Percentiles rank a stretch among this genome's conserved stretches.
phyloP scores from a whole-genome alignment of 2,113 vertebrate genomes.

The Psephotus haematonotus region DNA sequence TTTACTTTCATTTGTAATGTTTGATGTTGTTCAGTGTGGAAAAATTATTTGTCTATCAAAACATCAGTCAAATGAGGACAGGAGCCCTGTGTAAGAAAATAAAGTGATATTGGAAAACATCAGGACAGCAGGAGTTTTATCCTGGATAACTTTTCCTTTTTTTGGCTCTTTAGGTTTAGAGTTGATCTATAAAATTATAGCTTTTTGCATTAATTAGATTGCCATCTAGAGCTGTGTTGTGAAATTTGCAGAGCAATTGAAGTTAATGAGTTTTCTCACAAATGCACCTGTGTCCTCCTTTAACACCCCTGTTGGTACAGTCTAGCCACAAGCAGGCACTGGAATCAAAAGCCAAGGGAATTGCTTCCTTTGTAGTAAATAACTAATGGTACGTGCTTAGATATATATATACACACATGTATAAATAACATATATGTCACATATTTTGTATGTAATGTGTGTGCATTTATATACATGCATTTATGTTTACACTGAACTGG shows the following conservation, averaged over 20 bases:
- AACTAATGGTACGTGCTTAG: not conserved
- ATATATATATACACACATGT: not conserved
- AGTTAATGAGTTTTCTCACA: constrained; percentile 21
- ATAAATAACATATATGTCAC: not conserved
- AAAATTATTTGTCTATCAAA: not conserved
- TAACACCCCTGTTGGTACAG: not conserved
- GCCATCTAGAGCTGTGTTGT: not conserved
- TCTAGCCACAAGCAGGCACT: not conserved
- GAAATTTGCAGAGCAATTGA: constrained; percentile 46
- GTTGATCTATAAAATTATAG: not conserved
- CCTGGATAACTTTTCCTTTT: not conserved
- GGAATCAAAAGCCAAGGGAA: not conserved
- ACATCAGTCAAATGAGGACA: not conserved
- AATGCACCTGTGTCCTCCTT: constrained; percentile 8
- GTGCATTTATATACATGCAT: not conserved
- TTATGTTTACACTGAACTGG: not conserved
- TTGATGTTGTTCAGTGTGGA: not conserved
- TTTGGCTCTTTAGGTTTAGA: not conserved
- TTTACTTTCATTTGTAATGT: not conserved
- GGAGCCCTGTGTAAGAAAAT: not conserved
- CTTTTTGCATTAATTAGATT: constrained; percentile 11
- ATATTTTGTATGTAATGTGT: not conserved
- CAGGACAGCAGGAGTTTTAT: not conserved
- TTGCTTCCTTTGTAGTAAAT: not conserved
- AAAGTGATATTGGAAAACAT: not conserved